Base-by-base conservation (phyloP, 2,888 invertebrate species). In the Pyralis farinalis region DNA sequence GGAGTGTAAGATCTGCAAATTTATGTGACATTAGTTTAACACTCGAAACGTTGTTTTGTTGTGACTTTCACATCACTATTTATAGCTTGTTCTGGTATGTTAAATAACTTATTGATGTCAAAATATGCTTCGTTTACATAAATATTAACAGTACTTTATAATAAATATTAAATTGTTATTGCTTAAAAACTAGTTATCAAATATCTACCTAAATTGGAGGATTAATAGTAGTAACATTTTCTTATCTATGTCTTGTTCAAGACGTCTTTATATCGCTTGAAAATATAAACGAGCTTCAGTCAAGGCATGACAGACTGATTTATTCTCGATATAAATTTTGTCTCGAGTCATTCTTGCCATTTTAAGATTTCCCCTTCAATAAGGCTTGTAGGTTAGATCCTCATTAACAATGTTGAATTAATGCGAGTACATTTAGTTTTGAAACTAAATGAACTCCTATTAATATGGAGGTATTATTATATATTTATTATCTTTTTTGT, bases 11-110 rank as follows among this genome's bases (percentile, higher is more conserved):
- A 55, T 53, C 52, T 42, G 58, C 58, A 65, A 68, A 73, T 73
- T 72, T 74, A 75, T 75, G 61, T 63, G 61, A 55, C 64, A 57
- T 60, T 60, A 59, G 64, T 61, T 69, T 71, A 59, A 58, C 66
- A 54, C 61, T 63, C 54, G 52, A 59, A 62, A 64, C 55, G 55
- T 59, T 64, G 63, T 62, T 69, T 71, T 71, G 71, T 70, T 69
- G 50, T 59, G 63, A 63, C 63, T 70, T 59, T 59, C 51, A 46
- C 55, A 60, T 60, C 55, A 62, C 57, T 66, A 61, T 58, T 60
- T 60, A 60, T 58, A 47, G 52, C 43, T 48, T 58, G 51, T 61
- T 60, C 51, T 40, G 29, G 39, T 43, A 44, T 44, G 38, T 41
- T 21, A 43, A 43, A 51, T 45, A 37, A 43, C 46, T 43, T 28